These are phyloP conservation scores for Ardeotis arabs DNA, from an alignment of 2,113 vertebrate genomes.

Conservation along the genomic window DNA sequence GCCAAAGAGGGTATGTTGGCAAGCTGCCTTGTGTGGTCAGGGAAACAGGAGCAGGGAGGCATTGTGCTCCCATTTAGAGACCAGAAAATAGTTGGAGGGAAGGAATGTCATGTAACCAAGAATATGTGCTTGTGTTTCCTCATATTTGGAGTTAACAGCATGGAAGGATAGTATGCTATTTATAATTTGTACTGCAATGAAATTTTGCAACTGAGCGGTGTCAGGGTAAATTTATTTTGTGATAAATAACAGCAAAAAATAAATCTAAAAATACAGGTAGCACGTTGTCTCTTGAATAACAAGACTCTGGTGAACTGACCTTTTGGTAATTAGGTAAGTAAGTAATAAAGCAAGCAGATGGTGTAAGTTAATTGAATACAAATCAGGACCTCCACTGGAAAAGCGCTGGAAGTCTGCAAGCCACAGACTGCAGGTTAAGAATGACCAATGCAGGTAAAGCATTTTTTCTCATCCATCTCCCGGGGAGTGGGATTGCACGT, in stretches of 20 bases:
- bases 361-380: not conserved
- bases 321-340: not conserved
- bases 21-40: not conserved
- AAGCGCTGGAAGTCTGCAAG: not conserved
- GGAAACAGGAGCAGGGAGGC: not conserved
- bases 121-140: not conserved
- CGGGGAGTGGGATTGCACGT: not conserved
- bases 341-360: not conserved
- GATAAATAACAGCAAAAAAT: not conserved
- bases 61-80: not conserved
- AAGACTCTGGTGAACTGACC: not conserved
- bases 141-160: not conserved
- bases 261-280: not conserved
- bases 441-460: not conserved
- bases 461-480: not conserved
- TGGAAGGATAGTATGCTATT: not conserved
- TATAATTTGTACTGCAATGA: not conserved
- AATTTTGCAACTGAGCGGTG: not conserved
- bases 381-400: not conserved
- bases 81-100: slow-evolving; percentile 2
- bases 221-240: not conserved
- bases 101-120: not conserved
- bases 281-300: not conserved
- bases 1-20: not conserved
- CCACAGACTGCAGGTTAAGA: not conserved